Evolutionary conservation across 2,113 vertebrate genomes (phyloP).

Genomic region (Arvicanthis niloticus): DNA sequence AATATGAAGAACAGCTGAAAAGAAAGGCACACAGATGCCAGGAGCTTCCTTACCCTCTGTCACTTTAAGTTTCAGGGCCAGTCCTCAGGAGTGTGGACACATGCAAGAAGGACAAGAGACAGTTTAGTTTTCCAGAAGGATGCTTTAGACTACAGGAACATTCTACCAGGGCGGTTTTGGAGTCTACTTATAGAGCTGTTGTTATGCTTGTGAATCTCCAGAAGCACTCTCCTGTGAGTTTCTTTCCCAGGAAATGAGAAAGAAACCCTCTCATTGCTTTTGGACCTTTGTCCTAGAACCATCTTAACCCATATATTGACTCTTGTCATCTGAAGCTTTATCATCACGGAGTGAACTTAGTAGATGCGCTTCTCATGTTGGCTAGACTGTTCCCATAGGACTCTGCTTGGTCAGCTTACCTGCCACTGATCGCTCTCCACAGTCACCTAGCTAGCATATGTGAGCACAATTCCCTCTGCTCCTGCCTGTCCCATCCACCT

Average conservation of each 20-base stretch:
- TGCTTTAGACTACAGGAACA: background rate
- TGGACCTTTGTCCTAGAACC: background rate
- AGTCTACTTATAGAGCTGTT: background rate
- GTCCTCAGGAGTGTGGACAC: background rate
- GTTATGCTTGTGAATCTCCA: background rate
- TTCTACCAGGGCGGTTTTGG: background rate
- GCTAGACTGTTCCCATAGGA: background rate
- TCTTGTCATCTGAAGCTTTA: background rate
- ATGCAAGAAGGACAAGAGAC: background rate
- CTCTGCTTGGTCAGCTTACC: background rate
- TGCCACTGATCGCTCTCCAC: no score
- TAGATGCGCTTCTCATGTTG: background rate
- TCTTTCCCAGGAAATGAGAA: background rate
- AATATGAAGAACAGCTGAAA: background rate
- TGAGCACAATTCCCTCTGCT: background rate
- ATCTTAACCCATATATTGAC: accelerated
- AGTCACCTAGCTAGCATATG: background rate
- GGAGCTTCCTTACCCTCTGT: background rate
- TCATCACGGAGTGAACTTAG: no score
- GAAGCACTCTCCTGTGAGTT: background rate
- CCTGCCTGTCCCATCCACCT: background rate
- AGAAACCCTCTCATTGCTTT: background rate
- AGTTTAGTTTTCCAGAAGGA: background rate
- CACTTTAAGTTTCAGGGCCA: background rate
- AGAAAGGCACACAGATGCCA: background rate